These are phyloP conservation scores for Mimachlamys varia DNA, from an alignment of 2,888 invertebrate genomes.

Conservation along the genomic window DNA sequence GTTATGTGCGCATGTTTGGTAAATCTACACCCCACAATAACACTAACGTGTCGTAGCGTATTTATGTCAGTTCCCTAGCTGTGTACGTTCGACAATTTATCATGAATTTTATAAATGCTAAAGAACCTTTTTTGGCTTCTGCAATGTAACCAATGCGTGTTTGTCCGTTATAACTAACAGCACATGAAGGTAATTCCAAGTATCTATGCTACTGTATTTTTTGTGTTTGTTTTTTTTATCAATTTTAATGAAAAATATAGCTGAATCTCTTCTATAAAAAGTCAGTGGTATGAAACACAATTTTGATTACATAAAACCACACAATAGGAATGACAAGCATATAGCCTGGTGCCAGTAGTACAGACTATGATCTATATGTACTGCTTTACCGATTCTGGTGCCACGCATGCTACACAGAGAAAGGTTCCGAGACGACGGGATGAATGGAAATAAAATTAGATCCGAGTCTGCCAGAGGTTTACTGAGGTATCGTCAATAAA, in stretches of 20 bases:
- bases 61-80: not conserved
- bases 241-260: conserved; percentile 24
- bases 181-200: not conserved
- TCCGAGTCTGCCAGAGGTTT: not conserved
- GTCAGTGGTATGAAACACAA: not conserved
- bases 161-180: not conserved
- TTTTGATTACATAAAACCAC: conserved; percentile 5
- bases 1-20: conserved; percentile 19
- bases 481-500: not conserved
- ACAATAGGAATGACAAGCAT: not conserved
- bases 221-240: not conserved
- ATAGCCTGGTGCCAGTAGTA: not conserved
- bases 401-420: not conserved
- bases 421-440: conserved; percentile 27
- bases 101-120: not conserved
- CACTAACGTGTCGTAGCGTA: not conserved
- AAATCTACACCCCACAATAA: not conserved
- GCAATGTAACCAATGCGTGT: not conserved
- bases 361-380: not conserved
- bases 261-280: not conserved
- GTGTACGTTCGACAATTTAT: not conserved
- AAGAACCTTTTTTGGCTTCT: not conserved
- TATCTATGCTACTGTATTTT: not conserved
- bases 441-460: conserved; percentile 19
- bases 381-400: not conserved